Percentiles rank a stretch among this genome's conserved stretches.
Evolutionary conservation across 2,888 invertebrate species (phyloP).

Genomic region (Tipula unca): DNA sequence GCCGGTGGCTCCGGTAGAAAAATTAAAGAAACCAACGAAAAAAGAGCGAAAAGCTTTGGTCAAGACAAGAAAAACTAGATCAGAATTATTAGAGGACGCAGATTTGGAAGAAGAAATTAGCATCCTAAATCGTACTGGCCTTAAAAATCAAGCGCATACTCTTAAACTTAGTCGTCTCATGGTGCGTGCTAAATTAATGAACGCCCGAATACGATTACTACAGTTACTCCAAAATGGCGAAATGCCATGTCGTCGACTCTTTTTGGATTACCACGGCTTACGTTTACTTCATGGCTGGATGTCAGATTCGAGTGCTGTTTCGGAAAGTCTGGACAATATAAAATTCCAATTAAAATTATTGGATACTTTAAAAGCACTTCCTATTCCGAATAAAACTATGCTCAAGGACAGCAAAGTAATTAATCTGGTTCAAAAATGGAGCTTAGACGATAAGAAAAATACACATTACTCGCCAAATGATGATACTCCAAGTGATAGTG

Average conservation of each 20-base stretch:
- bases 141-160: constrained; percentile 86
- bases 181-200: constrained; percentile 79
- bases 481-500: constrained; percentile 27
- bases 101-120: constrained; percentile 81
- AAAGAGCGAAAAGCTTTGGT: constrained; percentile 34
- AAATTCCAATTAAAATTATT: constrained; percentile 46
- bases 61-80: constrained; percentile 42
- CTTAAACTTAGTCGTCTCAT: constrained; percentile 82
- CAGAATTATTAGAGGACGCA: constrained; percentile 53
- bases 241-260: constrained; percentile 73
- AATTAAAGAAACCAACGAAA: constrained; percentile 40
- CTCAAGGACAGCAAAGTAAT: constrained; percentile 87
- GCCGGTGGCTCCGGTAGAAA: not conserved
- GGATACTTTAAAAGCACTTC: constrained; percentile 72
- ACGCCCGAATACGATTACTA: constrained; percentile 66
- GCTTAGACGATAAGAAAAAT: constrained; percentile 37
- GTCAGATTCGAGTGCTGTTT: constrained; percentile 46
- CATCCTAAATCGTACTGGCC: constrained; percentile 63
- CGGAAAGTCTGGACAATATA: constrained; percentile 16
- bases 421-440: constrained; percentile 78
- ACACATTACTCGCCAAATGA: constrained; percentile 25
- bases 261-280: constrained; percentile 89
- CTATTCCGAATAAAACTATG: constrained; percentile 89
- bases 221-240: constrained; percentile 71
- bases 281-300: constrained; percentile 89